Conservation (phyloP, 2,113 vertebrate species). For the Tonatia bakeri region DNA sequence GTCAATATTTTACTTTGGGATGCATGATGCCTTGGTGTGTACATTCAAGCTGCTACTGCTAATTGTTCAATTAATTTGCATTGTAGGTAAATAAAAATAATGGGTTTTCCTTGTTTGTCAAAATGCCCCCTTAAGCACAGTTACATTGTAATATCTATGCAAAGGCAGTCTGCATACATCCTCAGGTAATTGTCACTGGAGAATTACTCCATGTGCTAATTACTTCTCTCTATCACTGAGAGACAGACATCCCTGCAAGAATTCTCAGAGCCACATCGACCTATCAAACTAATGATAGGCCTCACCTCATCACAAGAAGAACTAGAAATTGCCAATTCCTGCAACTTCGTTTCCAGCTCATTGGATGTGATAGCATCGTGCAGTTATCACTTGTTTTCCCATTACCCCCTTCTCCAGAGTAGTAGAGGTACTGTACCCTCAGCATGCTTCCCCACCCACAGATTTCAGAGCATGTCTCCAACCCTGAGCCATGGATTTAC, state of each 20-base stretch:
- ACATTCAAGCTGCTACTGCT: constrained; percentile 54
- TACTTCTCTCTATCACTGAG: constrained; percentile 42
- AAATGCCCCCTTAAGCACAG: constrained; percentile 62
- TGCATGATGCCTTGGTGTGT: background rate
- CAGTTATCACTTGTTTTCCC: constrained; percentile 55
- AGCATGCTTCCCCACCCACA: constrained; percentile 10
- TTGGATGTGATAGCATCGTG: constrained; percentile 49
- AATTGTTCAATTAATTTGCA: constrained; percentile 70
- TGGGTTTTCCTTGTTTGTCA: constrained; percentile 62
- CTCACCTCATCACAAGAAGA: background rate
- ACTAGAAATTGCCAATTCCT: background rate
- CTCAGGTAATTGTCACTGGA: constrained; percentile 54
- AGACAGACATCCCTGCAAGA: constrained; percentile 62
- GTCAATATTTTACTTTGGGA: background rate
- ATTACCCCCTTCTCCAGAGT: constrained; percentile 10
- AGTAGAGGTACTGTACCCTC: constrained; percentile 34
- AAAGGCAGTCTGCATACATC: background rate
- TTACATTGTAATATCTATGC: constrained; percentile 46
- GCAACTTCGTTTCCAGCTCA: constrained; percentile 59
- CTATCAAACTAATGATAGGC: background rate
- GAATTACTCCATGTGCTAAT: constrained; percentile 60
- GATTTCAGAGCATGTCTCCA: background rate
- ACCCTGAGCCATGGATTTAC: background rate
- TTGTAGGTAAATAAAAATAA: constrained; percentile 61
- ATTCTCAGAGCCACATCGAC: constrained; percentile 41